These are phyloP conservation scores for Odontamblyopus rebecca DNA, from an alignment of 2,797 vertebrate species.

Conservation along the genomic window DNA sequence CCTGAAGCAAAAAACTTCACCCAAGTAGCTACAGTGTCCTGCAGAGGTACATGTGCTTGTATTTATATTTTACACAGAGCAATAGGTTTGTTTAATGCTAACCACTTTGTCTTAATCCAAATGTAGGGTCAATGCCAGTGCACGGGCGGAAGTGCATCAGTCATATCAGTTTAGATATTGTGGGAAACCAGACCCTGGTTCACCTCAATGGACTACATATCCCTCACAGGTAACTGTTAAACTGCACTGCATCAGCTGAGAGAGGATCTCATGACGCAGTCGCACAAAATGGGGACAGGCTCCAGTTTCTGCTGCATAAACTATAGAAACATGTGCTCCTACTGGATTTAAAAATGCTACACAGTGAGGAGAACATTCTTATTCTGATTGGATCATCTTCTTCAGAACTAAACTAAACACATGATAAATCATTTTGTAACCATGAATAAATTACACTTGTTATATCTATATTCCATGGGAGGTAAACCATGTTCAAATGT, in stretches of 20 bases:
- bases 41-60: constrained; percentile 80
- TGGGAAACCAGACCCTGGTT: constrained; percentile 73
- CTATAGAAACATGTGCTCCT: background rate
- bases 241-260: background rate
- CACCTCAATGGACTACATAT: constrained; percentile 81
- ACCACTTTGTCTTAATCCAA: constrained; percentile 1
- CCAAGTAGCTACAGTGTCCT: constrained; percentile 87
- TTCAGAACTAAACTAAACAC: no score
- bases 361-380: no score
- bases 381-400: no score
- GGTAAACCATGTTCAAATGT: no score
- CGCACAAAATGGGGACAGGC: background rate
- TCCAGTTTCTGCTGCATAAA: background rate
- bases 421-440: no score
- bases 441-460: no score
- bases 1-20: constrained; percentile 89
- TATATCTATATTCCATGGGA: no score
- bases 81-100: background rate
- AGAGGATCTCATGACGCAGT: background rate
- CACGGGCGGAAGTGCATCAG: constrained; percentile 68
- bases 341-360: no score
- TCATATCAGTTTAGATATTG: constrained; percentile 66
- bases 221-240: constrained; percentile 76
- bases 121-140: constrained; percentile 76
- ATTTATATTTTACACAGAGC: background rate